Conservation (phyloP, 1,140 invertebrate genomes). For the Rhyzopertha dominica region DNA sequence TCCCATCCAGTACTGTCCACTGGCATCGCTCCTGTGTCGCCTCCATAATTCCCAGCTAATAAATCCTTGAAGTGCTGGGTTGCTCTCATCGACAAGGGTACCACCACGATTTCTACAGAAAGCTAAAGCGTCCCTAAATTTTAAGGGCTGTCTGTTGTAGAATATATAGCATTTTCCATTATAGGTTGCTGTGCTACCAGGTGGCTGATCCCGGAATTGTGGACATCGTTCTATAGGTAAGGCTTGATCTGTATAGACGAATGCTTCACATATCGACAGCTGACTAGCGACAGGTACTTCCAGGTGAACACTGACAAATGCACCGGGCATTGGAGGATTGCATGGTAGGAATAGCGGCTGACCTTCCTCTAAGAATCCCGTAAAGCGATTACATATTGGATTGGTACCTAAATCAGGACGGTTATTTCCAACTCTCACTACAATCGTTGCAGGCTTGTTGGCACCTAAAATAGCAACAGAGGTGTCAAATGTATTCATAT, state of each 20-base stretch:
- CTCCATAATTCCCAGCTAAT: conserved; percentile 93
- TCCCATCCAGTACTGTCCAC: conserved; percentile 93
- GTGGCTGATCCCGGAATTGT: conserved; percentile 86
- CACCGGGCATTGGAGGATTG: conserved; percentile 91
- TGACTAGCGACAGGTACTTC: conserved; percentile 66
- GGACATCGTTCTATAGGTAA: conserved; percentile 90
- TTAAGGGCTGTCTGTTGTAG: conserved; percentile 81
- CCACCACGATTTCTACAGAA: conserved; percentile 76
- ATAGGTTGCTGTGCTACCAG: conserved; percentile 87
- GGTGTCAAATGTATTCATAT: too few relatives aligned
- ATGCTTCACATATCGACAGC: conserved; percentile 90
- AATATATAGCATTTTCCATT: conserved; percentile 96
- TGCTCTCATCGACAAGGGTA: conserved; percentile 86
- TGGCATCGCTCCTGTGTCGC: conserved; percentile 81
- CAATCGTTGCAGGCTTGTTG: conserved; percentile 75
- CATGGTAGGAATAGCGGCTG: conserved; percentile 88
- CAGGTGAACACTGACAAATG: conserved; percentile 87
- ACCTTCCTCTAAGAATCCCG: conserved; percentile 79
- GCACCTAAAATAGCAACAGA: conserved; percentile 46
- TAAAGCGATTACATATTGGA: conserved; percentile 88
- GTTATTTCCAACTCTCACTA: conserved; percentile 90
- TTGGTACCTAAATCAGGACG: conserved; percentile 89
- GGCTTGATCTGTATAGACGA: conserved; percentile 93
- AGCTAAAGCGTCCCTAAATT: conserved; percentile 72
- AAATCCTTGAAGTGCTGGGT: conserved; percentile 89